These are phyloP conservation scores for Apeira syringaria DNA, from an alignment of 2,888 invertebrate genomes.

Conservation along the genomic window DNA sequence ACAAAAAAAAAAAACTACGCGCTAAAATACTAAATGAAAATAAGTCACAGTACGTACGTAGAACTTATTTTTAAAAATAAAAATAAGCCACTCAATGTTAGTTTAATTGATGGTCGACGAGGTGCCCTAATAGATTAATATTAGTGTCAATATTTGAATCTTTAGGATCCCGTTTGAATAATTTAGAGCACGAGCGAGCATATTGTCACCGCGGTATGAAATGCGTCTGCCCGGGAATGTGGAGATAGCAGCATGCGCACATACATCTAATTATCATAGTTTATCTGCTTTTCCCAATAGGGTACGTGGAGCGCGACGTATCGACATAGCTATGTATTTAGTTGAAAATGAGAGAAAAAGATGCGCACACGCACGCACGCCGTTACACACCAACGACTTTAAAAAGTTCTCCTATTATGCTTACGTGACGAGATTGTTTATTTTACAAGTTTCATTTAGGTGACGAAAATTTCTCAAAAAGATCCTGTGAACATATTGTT, in stretches of 20 bases:
- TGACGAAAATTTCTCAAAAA: no score
- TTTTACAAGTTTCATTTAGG: background rate
- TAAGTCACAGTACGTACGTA: constrained; percentile 46
- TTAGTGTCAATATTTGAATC: constrained; percentile 66
- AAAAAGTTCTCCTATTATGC: constrained; percentile 70
- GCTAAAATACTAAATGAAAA: constrained; percentile 12
- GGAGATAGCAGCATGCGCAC: constrained; percentile 58
- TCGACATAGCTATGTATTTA: constrained; percentile 60
- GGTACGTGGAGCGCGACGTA: constrained; percentile 72
- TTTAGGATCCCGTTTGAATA: constrained; percentile 52
- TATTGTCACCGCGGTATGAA: constrained; percentile 50
- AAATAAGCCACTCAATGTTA: constrained; percentile 63
- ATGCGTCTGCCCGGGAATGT: constrained; percentile 52
- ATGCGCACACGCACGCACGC: constrained; percentile 59
- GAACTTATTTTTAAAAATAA: constrained; percentile 65
- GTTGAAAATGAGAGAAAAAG: constrained; percentile 67
- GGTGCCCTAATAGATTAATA: constrained; percentile 65
- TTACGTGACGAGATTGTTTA: constrained; percentile 22
- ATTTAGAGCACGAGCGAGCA: constrained; percentile 45
- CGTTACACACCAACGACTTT: constrained; percentile 67
- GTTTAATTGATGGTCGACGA: constrained; percentile 31
- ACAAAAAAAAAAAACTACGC: constrained; percentile 5
- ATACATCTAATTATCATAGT: constrained; percentile 76
- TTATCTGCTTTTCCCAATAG: constrained; percentile 80
- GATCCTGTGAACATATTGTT: no score